These are phyloP conservation scores for Larimichthys polyactis DNA, from an alignment of 2,113 vertebrate genomes.

Conservation along the genomic window DNA sequence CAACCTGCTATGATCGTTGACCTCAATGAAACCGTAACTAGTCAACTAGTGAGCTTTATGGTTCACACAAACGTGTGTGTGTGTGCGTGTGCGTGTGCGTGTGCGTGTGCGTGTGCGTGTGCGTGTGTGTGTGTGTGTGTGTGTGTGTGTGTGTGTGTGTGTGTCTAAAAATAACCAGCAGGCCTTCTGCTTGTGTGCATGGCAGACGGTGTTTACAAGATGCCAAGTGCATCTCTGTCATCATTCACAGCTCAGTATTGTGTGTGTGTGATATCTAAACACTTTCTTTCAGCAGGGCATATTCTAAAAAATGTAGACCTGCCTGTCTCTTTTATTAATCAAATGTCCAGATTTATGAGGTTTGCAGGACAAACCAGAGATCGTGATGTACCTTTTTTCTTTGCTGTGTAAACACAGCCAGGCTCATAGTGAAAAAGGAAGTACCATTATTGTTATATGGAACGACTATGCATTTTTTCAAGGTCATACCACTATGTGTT, in stretches of 20 bases:
- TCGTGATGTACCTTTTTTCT: background rate
- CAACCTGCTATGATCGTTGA: slow-evolving; percentile 18
- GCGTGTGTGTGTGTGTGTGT: background rate
- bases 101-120: background rate
- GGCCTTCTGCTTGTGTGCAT: background rate
- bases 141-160: slow-evolving; percentile 1
- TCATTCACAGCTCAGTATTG: slow-evolving; percentile 15
- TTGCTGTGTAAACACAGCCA: slow-evolving; percentile 12
- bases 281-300: slow-evolving; percentile 12
- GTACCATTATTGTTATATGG: background rate
- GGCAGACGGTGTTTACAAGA: slow-evolving; percentile 20
- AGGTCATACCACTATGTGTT: background rate
- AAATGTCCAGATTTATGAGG: too few species aligned
- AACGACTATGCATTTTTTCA: background rate
- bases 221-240: slow-evolving; percentile 20
- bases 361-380: background rate
- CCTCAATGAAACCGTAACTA: background rate
- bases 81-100: background rate
- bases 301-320: slow-evolving; percentile 29
- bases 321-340: background rate
- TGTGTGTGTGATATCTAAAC: slow-evolving; percentile 56
- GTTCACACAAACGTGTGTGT: background rate
- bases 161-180: slow-evolving; percentile 43
- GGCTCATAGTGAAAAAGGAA: background rate
- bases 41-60: background rate